Evolutionary conservation across 2,888 invertebrate genomes (phyloP).

Genomic region (Hermaeophaga mercurialis): DNA sequence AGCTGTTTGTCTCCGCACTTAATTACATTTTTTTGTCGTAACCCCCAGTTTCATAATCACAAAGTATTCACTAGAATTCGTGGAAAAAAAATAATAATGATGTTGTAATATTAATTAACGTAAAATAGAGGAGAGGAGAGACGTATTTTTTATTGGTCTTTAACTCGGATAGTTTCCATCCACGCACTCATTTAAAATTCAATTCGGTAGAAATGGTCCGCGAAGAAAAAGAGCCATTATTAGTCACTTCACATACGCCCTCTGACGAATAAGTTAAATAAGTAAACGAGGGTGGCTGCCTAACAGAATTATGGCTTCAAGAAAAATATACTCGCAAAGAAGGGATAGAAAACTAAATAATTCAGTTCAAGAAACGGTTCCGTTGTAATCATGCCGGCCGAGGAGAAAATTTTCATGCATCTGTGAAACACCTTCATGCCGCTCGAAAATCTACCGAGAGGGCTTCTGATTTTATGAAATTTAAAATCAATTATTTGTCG

Average conservation of each 20-base stretch:
- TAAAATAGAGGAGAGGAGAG: too few species aligned
- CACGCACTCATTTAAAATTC: constrained; percentile 19
- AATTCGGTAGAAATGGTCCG: constrained; percentile 6
- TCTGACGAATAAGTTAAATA: constrained; percentile 22
- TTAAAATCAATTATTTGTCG: not conserved
- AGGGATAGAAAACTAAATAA: constrained; percentile 23
- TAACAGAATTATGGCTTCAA: constrained; percentile 21
- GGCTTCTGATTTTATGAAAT: constrained; percentile 3
- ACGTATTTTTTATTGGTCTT: not conserved
- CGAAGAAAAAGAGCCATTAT: constrained; percentile 13
- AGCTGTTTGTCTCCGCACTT: constrained; percentile 17
- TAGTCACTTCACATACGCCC: constrained; percentile 24
- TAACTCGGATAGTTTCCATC: not conserved
- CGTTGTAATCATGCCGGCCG: constrained; percentile 10
- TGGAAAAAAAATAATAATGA: too few species aligned
- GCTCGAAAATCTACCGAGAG: not conserved
- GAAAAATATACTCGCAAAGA: constrained; percentile 19
- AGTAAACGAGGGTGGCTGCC: constrained; percentile 21
- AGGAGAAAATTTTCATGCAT: constrained; percentile 11
- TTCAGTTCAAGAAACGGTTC: constrained; percentile 15
- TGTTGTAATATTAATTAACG: too few species aligned
- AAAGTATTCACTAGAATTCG: too few species aligned
- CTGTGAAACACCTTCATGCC: not conserved
- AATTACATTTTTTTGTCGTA: constrained; percentile 21
- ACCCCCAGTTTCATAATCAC: too few species aligned